phyloP scores from a whole-genome alignment of 2,797 vertebrate species.

The Hypotaenidia okinawae region DNA sequence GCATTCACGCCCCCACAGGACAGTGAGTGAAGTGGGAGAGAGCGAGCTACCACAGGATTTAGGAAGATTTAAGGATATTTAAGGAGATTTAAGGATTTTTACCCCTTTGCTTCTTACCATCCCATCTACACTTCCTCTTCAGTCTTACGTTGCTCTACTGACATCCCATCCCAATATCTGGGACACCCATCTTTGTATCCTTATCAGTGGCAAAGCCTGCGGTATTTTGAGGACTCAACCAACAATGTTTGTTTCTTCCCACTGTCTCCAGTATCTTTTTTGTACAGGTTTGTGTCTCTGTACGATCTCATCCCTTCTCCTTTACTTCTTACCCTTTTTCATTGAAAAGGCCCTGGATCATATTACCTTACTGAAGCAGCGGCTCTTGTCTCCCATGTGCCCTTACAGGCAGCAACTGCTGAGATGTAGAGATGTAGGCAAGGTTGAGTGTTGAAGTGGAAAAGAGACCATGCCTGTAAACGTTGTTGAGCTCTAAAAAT shows the following conservation, averaged over 20 bases:
- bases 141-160: neutral
- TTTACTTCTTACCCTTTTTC: neutral
- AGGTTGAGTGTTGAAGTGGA: neutral
- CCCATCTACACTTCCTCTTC: fast-evolving
- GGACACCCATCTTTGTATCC: neutral
- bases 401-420: neutral
- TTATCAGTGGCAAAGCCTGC: neutral
- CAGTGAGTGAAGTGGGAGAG: fast-evolving
- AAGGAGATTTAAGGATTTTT: neutral
- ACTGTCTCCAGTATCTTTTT: neutral
- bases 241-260: neutral
- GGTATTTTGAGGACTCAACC: neutral
- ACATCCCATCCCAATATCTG: neutral
- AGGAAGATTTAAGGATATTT: too few relatives aligned
- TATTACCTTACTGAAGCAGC: neutral
- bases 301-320: neutral
- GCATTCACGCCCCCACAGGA: neutral
- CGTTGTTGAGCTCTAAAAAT: neutral
- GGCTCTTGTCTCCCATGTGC: fast-evolving
- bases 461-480: neutral
- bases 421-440: neutral
- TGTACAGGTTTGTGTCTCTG: neutral
- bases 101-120: neutral
- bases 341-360: neutral
- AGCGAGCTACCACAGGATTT: neutral